Evolutionary conservation across 37 sponge, comb jelly and placozoan species (phyloP).

Genomic region (Beroe forskalii): DNA sequence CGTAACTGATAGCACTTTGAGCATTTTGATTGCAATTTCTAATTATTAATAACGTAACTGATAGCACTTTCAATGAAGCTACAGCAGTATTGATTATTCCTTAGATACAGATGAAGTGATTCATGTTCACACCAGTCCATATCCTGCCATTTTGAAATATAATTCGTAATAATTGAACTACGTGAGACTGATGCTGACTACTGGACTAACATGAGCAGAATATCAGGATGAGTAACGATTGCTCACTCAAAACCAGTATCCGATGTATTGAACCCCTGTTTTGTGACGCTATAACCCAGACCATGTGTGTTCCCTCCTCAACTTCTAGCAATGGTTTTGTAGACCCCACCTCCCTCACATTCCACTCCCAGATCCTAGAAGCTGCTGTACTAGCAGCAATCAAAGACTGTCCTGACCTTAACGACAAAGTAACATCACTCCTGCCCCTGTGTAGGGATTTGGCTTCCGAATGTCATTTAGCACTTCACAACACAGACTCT

Average conservation of each 20-base stretch:
- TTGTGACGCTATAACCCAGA: not conserved
- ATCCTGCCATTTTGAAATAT: too few relatives aligned
- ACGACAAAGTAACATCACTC: not conserved
- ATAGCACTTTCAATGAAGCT: too few relatives aligned
- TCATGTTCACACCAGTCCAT: too few relatives aligned
- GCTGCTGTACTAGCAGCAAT: not conserved
- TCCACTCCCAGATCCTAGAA: not conserved
- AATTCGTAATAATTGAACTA: too few relatives aligned
- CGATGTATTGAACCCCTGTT: conserved; percentile 12
- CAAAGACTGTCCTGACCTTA: not conserved
- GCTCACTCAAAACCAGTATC: not conserved
- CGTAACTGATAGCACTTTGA: too few relatives aligned
- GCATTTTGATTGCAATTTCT: too few relatives aligned
- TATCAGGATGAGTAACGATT: too few relatives aligned
- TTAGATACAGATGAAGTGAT: too few relatives aligned
- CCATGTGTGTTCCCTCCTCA: not conserved
- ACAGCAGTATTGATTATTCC: too few relatives aligned
- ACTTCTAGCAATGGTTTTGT: not conserved
- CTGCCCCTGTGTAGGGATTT: conserved; percentile 3
- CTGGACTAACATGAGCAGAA: too few relatives aligned
- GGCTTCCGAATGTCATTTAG: not conserved
- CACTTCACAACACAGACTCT: not conserved
- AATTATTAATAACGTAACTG: too few relatives aligned
- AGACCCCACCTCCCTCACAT: not conserved
- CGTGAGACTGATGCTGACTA: too few relatives aligned